These are phyloP conservation scores for Linnaemya tessellans DNA, from an alignment of 2,888 invertebrate species.

Conservation along the genomic window DNA sequence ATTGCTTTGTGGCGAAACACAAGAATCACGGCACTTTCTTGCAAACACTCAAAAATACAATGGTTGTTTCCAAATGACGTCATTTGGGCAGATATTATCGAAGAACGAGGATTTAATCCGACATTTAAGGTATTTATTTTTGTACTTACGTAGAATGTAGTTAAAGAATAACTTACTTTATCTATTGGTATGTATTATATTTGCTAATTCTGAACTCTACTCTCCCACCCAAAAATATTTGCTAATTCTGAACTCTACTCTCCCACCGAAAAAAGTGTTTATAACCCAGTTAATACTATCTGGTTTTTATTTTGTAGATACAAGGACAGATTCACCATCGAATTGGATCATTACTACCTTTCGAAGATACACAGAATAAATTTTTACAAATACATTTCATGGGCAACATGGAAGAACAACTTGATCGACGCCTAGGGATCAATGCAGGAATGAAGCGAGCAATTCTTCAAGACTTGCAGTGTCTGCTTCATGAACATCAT, in stretches of 20 bases:
- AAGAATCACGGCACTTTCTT: too few species aligned
- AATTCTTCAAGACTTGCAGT: not conserved
- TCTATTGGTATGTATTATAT: too few species aligned
- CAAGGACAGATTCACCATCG: too few species aligned
- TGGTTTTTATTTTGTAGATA: too few species aligned
- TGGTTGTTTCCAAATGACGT: not conserved
- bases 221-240: too few species aligned
- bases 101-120: not conserved
- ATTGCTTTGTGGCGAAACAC: not conserved
- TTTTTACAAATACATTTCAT: not conserved
- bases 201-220: too few species aligned
- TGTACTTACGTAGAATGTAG: too few species aligned
- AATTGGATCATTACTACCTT: not conserved
- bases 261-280: too few species aligned
- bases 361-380: not conserved
- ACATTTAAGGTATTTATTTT: too few species aligned
- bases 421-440: slow-evolving; percentile 41
- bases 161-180: too few species aligned
- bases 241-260: too few species aligned
- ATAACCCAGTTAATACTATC: too few species aligned
- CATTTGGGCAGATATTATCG: not conserved
- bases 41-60: not conserved
- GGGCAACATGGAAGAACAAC: not conserved
- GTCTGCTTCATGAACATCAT: not conserved
- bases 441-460: slow-evolving; percentile 42